Conservation (phyloP, 2,113 vertebrate species). For the Halcyon malimbica region DNA sequence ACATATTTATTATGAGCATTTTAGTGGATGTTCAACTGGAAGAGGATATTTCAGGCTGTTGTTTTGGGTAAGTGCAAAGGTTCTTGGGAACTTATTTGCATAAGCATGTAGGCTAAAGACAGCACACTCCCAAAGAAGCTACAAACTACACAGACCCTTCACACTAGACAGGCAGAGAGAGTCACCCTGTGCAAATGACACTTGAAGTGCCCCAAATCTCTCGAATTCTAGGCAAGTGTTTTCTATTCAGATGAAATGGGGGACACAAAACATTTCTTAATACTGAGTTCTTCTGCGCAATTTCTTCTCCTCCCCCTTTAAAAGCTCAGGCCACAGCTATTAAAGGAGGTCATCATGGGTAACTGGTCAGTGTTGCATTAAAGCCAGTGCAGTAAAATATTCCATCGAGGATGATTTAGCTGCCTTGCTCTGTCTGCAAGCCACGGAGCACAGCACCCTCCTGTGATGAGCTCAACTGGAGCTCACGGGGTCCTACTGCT, state of each 20-base stretch:
- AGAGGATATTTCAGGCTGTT: not conserved
- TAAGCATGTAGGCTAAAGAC: not conserved
- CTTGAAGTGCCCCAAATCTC: not conserved
- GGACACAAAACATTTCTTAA: not conserved
- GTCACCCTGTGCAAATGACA: not conserved
- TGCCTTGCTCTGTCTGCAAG: not conserved
- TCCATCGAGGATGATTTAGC: not conserved
- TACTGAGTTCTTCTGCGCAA: not conserved
- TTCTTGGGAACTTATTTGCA: not conserved
- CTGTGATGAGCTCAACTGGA: not conserved
- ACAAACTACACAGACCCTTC: not conserved
- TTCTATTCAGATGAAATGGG: not conserved
- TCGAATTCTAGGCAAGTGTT: not conserved
- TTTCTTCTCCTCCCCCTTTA: not conserved
- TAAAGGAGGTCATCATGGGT: not conserved
- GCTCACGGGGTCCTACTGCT: not conserved
- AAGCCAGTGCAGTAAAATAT: not conserved
- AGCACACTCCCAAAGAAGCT: not conserved
- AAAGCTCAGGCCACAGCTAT: not conserved
- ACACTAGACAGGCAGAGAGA: not conserved
- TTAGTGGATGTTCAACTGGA: not conserved
- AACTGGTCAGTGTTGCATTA: not conserved
- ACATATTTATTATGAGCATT: not conserved
- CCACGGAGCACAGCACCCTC: not conserved
- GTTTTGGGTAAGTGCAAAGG: not conserved